Percentiles rank a stretch among this genome's conserved stretches.
Conservation (phyloP, 2,113 vertebrate species). For the Cettia cetti region DNA sequence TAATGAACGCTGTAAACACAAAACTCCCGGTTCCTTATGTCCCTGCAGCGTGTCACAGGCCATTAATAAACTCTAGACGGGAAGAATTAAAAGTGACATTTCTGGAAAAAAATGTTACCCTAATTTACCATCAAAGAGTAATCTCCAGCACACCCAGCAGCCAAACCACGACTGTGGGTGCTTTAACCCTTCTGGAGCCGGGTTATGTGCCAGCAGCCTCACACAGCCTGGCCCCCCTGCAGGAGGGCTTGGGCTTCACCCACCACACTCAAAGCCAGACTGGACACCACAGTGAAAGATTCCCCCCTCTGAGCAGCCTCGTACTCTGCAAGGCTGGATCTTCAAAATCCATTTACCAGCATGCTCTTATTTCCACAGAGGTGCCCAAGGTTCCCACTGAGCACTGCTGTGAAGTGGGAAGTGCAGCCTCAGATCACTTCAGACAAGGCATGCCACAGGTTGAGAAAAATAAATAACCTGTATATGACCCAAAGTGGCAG, state of each 20-base stretch:
- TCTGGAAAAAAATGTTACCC: constrained; percentile 7
- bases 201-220: neutral
- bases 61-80: constrained; percentile 24
- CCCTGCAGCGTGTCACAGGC: neutral
- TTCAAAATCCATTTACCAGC: neutral
- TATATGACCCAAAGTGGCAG: neutral
- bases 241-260: neutral
- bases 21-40: neutral
- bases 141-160: neutral
- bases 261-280: neutral
- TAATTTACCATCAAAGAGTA: constrained; percentile 43
- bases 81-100: constrained; percentile 45
- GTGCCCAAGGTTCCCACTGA: neutral
- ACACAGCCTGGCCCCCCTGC: accelerated
- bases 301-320: neutral
- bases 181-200: neutral
- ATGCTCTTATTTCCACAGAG: accelerated
- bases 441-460: accelerated
- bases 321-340: neutral
- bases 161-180: neutral
- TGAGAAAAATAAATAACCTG: neutral
- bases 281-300: neutral
- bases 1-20: neutral
- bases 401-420: neutral
- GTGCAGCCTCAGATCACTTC: neutral